Evolutionary conservation across 2,797 vertebrate genomes (phyloP).

Genomic region (Selene dorsalis): DNA sequence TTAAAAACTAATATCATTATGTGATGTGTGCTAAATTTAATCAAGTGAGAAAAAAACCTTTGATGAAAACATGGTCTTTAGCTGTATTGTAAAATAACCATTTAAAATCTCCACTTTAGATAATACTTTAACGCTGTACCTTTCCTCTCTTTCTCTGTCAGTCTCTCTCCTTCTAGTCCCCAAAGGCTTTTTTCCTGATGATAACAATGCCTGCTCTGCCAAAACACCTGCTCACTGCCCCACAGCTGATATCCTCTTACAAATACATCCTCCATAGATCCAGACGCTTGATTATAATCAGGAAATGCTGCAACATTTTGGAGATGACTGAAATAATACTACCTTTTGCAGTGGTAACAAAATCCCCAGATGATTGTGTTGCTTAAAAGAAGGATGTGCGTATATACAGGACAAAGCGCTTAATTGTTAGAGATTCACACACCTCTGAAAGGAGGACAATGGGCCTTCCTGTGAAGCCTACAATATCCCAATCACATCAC

Average conservation of each 20-base stretch:
- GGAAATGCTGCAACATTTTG: constrained; percentile 3
- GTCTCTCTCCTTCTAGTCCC: constrained; percentile 6
- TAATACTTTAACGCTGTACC: background rate
- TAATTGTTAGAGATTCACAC: background rate
- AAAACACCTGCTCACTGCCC: constrained; percentile 52
- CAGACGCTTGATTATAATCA: background rate
- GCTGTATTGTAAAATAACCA: background rate
- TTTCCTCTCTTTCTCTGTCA: background rate
- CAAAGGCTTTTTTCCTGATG: constrained; percentile 11
- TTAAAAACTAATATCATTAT: too few relatives aligned
- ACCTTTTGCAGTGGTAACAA: background rate
- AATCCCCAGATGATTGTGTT: background rate
- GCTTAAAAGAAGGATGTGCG: background rate
- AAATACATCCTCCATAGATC: background rate
- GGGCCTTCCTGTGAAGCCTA: background rate
- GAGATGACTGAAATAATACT: background rate
- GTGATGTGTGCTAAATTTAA: background rate
- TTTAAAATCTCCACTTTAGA: background rate
- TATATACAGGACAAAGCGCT: background rate
- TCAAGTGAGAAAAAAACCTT: background rate
- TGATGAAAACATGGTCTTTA: background rate
- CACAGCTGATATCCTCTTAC: constrained; percentile 31
- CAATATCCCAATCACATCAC: background rate
- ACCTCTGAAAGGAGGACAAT: background rate
- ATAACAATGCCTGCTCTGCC: constrained; percentile 37